Percentiles rank a stretch among this genome's conserved stretches.
These are phyloP conservation scores for Drosophila varians DNA, from an alignment of 1,140 invertebrate species.

Conservation along the genomic window DNA sequence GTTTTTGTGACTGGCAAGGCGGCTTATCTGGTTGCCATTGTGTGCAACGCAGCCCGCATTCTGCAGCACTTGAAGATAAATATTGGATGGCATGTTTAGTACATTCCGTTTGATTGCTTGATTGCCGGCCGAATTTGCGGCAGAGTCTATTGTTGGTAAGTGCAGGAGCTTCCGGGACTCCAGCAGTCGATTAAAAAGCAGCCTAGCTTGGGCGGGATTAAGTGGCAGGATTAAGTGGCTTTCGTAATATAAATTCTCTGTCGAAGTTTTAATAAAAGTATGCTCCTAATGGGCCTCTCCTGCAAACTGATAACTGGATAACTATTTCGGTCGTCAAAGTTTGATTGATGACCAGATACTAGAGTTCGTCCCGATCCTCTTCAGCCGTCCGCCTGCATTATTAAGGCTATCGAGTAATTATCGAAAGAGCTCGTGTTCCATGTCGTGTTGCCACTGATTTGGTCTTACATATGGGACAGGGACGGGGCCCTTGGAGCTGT, in stretches of 20 bases:
- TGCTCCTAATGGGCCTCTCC: slow-evolving; percentile 47
- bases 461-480: slow-evolving; percentile 23
- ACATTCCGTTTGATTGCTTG: slow-evolving; percentile 59
- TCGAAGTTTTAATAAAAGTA: slow-evolving; percentile 45
- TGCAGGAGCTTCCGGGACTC: neutral
- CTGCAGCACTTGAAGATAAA: slow-evolving; percentile 38
- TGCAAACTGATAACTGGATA: slow-evolving; percentile 42
- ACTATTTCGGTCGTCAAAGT: slow-evolving; percentile 47
- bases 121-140: slow-evolving; percentile 24
- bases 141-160: slow-evolving; percentile 10
- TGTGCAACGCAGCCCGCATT: slow-evolving; percentile 51
- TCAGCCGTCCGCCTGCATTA: slow-evolving; percentile 54
- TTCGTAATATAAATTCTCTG: slow-evolving; percentile 60
- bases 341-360: slow-evolving; percentile 26
- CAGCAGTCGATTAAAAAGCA: slow-evolving; percentile 37
- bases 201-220: slow-evolving; percentile 24
- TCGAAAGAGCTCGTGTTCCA: slow-evolving; percentile 44
- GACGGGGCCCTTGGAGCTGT: slow-evolving; percentile 35
- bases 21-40: slow-evolving; percentile 51
- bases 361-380: slow-evolving; percentile 5
- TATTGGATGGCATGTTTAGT: slow-evolving; percentile 53
- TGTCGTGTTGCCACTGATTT: slow-evolving; percentile 27
- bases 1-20: slow-evolving; percentile 55
- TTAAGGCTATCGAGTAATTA: slow-evolving; percentile 73
- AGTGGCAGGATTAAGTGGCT: slow-evolving; percentile 49